A percentile compares a stretch with the other conserved stretches of the same genome.
These are phyloP conservation scores for Drosophila melanosoma DNA, from an alignment of 2,888 invertebrate species.

Conservation along the genomic window DNA sequence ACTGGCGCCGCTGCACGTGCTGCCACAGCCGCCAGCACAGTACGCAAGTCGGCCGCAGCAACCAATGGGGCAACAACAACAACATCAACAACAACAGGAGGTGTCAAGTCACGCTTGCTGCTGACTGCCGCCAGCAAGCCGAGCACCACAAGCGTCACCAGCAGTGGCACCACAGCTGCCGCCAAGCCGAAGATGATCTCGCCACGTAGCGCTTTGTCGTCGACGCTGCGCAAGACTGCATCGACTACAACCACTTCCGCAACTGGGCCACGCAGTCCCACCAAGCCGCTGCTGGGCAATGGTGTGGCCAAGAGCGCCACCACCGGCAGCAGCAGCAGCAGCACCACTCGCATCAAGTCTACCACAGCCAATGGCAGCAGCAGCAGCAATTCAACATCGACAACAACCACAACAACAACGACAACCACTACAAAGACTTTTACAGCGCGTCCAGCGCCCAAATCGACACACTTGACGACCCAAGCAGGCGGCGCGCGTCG, in stretches of 20 bases:
- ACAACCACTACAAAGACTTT: conserved; percentile 78
- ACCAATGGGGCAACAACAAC: conserved; percentile 41
- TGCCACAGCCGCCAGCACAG: conserved; percentile 14
- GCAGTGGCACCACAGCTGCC: conserved; percentile 16
- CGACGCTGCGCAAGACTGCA: conserved; percentile 79
- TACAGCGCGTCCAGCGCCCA: conserved; percentile 82
- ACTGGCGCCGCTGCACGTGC: conserved; percentile 45
- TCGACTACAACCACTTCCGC: conserved; percentile 32
- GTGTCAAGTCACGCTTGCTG: conserved; percentile 59
- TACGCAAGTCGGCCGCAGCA: conserved; percentile 52
- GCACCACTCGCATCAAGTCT: conserved; percentile 51
- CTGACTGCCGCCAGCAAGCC: conserved; percentile 55
- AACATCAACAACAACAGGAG: conserved; percentile 34
- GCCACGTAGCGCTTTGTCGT: conserved; percentile 79
- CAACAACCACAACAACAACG: conserved; percentile 50
- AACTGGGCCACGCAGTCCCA: conserved; percentile 67
- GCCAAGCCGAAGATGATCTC: conserved; percentile 78
- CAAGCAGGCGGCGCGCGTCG: conserved; percentile 61
- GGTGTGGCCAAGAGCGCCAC: conserved; percentile 43
- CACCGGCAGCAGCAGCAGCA: conserved; percentile 32
- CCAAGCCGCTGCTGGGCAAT: conserved; percentile 61
- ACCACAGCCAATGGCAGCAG: conserved; percentile 39
- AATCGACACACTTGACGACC: conserved; percentile 63
- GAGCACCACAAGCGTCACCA: conserved; percentile 14
- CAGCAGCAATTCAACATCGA: conserved; percentile 28